Evolutionary conservation across 1,140 invertebrate genomes (phyloP), one percentile per base, ranked within the genome.

Genomic region (Nylanderia fulva): DNA sequence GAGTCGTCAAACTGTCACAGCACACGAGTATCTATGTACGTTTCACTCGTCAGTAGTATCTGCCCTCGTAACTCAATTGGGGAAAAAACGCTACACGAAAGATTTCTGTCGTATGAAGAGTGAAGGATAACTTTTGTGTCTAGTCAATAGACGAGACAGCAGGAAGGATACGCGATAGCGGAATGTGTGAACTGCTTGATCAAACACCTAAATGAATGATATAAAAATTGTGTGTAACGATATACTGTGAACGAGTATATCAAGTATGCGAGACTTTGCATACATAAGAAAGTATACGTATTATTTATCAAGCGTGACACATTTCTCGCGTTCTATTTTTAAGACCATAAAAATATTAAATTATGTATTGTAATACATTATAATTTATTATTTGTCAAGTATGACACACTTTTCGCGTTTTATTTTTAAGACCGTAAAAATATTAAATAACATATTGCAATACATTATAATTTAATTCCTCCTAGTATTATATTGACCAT

Each of bases 1-100:
- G 5, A 82, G 82, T 90, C 86, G 82, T 90, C 86, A 88, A 90
- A 66, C 60, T 84, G 89, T 90, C 89, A 88, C 48, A 74, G 69
- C 21, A 21, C n/a, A 4, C 33, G 69, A 11, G 5, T 88, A 86
- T 90, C 86, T 82, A 33, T 68, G 42, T 86, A 68, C 60, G 66
- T 75, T 88, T 85, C 74, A 63, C 68, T 84, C 72, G 33, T 63
- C 86, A 29, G 52, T 90, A 29, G 52, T 90, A 86, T 90, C 88
- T 64, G 60, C 4, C 18, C 56, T 52, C 54, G 48, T 77, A 24
- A 84, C 27, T 64, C 45, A 42, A 69, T 64, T 29, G n/a, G n/a
- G n/a, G 18, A 80, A 69, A 68, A 56, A 72, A 39, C 29, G 33
- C 24, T 15, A 45, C 36, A 60, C 18, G 39, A 80, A 82, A 33